A percentile compares a stretch with the other conserved stretches of the same genome.
Evolutionary conservation across 2,113 vertebrate species (phyloP).

Genomic region (Corythaixoides concolor): DNA sequence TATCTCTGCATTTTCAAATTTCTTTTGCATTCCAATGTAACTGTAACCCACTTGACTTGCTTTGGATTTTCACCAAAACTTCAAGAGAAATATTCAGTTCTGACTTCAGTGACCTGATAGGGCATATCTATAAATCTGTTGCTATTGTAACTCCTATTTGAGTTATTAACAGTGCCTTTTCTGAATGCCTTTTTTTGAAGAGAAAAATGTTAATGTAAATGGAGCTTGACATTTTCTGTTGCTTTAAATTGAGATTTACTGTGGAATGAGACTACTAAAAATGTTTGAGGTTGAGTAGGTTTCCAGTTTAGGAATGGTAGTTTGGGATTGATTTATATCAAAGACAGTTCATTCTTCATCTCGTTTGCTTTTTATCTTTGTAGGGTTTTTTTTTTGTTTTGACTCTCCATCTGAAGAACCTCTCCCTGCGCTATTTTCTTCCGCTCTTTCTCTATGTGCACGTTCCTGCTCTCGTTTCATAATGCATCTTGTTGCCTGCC

Average conservation of each 20-base stretch:
- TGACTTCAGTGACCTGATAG: background rate
- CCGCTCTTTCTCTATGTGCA: background rate
- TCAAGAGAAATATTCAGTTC: background rate
- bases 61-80: background rate
- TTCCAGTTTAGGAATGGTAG: background rate
- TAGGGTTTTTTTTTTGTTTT: background rate
- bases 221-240: fast-evolving
- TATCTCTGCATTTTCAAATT: background rate
- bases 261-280: background rate
- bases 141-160: background rate
- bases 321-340: background rate
- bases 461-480: background rate
- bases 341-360: background rate
- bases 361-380: background rate
- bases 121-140: background rate
- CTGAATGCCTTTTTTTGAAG: background rate
- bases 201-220: background rate
- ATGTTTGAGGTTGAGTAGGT: background rate
- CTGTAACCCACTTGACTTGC: background rate
- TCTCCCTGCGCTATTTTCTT: background rate
- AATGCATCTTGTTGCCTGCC: background rate
- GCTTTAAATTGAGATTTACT: background rate
- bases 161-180: background rate
- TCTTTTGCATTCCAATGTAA: background rate
- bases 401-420: background rate